Conservation (phyloP, 2,888 invertebrate species). For the Hypomecis atomaria region DNA sequence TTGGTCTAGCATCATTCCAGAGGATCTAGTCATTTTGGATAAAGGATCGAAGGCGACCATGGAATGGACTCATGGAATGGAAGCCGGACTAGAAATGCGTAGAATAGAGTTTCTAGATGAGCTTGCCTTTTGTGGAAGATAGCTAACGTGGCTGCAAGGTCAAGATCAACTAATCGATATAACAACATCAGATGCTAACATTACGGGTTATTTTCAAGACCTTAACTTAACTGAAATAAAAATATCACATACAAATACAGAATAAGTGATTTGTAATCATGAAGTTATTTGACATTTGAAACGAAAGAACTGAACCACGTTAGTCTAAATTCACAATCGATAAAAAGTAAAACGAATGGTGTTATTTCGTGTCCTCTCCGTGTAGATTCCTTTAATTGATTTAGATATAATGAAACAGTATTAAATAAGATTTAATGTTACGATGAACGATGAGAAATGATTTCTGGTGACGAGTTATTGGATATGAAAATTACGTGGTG, state of each 20-base stretch:
- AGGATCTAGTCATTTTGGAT: conserved; percentile 39
- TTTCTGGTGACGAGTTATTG: conserved; percentile 35
- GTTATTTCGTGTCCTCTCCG: conserved; percentile 51
- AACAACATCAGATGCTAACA: too few relatives aligned
- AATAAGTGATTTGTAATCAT: too few relatives aligned
- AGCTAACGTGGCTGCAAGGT: conserved; percentile 6
- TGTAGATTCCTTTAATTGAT: conserved; percentile 49
- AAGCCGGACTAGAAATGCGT: conserved; percentile 28
- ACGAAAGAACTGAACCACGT: neutral
- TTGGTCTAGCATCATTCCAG: conserved; percentile 39
- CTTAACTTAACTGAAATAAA: too few relatives aligned
- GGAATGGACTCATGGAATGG: conserved; percentile 39
- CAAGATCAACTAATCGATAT: neutral
- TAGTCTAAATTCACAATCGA: conserved; percentile 12
- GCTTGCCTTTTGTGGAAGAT: conserved; percentile 10
- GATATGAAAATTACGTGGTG: conserved; percentile 45
- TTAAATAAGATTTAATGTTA: conserved; percentile 45
- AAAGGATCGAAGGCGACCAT: conserved; percentile 18
- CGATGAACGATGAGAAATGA: conserved; percentile 28
- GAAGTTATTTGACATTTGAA: neutral
- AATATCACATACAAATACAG: too few relatives aligned
- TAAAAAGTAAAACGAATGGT: conserved; percentile 13
- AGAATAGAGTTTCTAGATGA: conserved; percentile 21
- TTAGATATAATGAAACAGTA: conserved; percentile 47
- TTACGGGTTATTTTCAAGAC: too few relatives aligned